Evolutionary conservation across 2,888 invertebrate genomes (phyloP), one percentile per base, ranked within the genome.

Genomic region (Tinea pellionella): DNA sequence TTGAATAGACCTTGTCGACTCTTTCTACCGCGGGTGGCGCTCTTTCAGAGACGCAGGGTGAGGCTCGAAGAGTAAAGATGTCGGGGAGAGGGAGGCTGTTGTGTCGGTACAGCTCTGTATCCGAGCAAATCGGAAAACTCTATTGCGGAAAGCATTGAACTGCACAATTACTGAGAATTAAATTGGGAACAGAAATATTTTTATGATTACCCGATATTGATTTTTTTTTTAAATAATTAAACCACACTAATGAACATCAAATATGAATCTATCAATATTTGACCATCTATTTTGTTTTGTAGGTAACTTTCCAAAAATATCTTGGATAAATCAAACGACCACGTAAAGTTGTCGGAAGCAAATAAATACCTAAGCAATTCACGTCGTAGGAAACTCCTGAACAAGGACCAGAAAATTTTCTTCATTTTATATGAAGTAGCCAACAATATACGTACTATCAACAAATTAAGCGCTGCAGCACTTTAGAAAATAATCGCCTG

Each of bases 1-100:
- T 84, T 85, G 83, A 85, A 86, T 87, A 85, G 84, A 86, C 80
- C 72, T 78, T 71, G 77, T 75, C 72, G 69, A 71, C 83, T 81
- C 84, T 79, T 77, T 82, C 80, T 61, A 41, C 64, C 73, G 67
- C 78, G 68, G 67, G 64, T 62, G 62, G 59, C 62, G 63, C 29
- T 29, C 19, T 51, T 62, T 60, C 65, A 64, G 66, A 63, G 65
- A 64, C 65, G 66, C 68, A 69, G 65, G 72, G 73, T 67, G 68
- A 68, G 69, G 69, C 68, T 61, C 67, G 65, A 63, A 67, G 67
- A 64, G 67, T 65, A 69, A 60, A 68, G 68, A 63, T 69, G 70
- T 70, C 69, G 66, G 69, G 66, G 66, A 65, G 66, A 69, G 68
- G 72, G 47, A 47, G 47, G 79, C 83, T 87, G 88, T 86, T 88